Evolutionary conservation across 2,113 vertebrate genomes (phyloP).

Genomic region (Pandion haliaetus): DNA sequence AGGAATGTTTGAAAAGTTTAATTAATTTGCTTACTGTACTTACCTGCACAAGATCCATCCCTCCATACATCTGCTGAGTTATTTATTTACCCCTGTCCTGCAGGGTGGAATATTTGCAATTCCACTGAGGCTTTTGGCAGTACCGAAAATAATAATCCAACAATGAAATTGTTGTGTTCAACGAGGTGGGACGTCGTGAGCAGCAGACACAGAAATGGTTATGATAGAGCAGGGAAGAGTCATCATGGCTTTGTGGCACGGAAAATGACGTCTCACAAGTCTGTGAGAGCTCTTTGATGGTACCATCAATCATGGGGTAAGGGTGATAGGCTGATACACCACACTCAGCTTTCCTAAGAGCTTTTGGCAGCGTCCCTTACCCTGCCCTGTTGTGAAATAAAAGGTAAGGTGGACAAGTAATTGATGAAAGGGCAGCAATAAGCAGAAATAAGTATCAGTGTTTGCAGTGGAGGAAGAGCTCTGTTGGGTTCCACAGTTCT

Average conservation of each 20-base stretch:
- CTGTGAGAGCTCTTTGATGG: background rate
- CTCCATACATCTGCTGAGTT: background rate
- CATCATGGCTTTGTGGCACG: background rate
- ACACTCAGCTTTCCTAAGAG: background rate
- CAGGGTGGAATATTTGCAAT: background rate
- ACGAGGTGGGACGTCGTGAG: rapidly evolving
- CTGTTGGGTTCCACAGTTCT: background rate
- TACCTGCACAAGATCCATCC: background rate
- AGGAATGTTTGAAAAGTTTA: background rate
- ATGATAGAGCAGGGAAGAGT: background rate
- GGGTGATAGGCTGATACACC: background rate
- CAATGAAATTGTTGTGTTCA: background rate
- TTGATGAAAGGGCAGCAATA: background rate
- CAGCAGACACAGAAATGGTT: background rate
- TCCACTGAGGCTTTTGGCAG: background rate
- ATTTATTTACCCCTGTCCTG: background rate
- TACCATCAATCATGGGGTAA: background rate
- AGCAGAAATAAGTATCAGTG: background rate
- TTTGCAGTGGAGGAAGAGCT: background rate
- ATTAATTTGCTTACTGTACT: background rate
- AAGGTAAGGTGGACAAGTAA: background rate
- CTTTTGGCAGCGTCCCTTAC: background rate
- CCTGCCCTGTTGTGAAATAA: background rate
- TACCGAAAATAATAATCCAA: background rate
- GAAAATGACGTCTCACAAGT: background rate